Evolutionary conservation across 2,797 vertebrate genomes (phyloP), one percentile per base, ranked within the genome.

Genomic region (Pangasius larnaudii): DNA sequence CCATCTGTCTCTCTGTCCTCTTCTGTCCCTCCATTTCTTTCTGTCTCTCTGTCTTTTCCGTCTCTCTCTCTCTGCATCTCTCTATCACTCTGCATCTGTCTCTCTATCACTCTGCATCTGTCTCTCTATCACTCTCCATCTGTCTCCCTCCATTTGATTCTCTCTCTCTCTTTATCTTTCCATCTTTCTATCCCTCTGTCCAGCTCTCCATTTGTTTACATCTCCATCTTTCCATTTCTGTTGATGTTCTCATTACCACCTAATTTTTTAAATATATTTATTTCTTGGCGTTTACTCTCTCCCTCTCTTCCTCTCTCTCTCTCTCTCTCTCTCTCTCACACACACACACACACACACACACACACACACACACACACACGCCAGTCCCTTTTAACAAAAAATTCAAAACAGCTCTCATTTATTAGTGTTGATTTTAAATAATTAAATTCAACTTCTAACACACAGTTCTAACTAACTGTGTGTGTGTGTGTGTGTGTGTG

Each of bases 401-500:
- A 39, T 59, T 80, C 13, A 24, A 80, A 56, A 1, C 49, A 79
- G 13, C 5, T 56, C 8, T 79, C 3, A 36, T 80, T 58, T 80
- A 59, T 58, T 18, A 58, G 14, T 82, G 56, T 82, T 42, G 24
- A 81, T 42, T 63, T 63, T 46, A 82, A 61, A 80, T 59, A 11
- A 59, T 59, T 78, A 58, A 58, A 5, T 81, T 39, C 4, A 80
- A 81, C 53, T 53, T 77, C 27, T 77, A 77, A 77, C n/a, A 79
- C 49, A 78, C 53, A 39, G 9, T 39, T 58, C 30, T 78, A 56
- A 53, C 24, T n/a, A n/a, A n/a, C n/a, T 71, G 39, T 24, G 27
- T 56, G 75, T 36, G 18, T 59, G 53, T 22, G 30, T 69, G n/a
- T 71, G 39, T 24, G 27, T 56, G 75, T 36, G 18, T 39, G 69